phyloP scores from a whole-genome alignment of 2,113 vertebrate species.

The Forbesichthys papilliferus region DNA sequence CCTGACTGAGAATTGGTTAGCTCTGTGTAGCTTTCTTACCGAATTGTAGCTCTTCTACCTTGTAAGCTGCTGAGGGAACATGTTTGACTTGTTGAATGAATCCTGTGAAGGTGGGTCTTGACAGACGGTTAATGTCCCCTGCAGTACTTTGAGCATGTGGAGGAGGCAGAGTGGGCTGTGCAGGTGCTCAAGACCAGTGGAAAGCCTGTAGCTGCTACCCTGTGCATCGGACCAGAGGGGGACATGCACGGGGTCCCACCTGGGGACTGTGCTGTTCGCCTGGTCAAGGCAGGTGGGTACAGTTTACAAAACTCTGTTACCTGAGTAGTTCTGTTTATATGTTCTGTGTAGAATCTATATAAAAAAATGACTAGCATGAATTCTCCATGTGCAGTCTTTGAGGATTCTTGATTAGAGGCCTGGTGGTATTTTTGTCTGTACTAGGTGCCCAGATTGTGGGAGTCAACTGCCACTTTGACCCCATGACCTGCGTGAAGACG shows the following conservation, averaged over 20 bases:
- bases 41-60: too few relatives aligned
- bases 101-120: neutral
- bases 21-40: too few relatives aligned
- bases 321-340: neutral
- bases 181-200: slow-evolving; percentile 88
- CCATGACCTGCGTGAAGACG: slow-evolving; percentile 82
- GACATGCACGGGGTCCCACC: slow-evolving; percentile 88
- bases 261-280: slow-evolving; percentile 87
- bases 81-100: neutral
- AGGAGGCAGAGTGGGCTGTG: slow-evolving; percentile 96
- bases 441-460: slow-evolving; percentile 92
- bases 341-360: neutral
- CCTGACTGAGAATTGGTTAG: too few relatives aligned
- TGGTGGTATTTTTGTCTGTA: neutral
- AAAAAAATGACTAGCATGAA: neutral
- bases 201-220: slow-evolving; percentile 86
- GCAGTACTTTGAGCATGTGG: slow-evolving; percentile 98
- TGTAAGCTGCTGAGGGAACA: too few relatives aligned
- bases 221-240: slow-evolving; percentile 95
- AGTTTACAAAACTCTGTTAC: neutral
- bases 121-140: slow-evolving; percentile 10
- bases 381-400: neutral
- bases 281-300: slow-evolving; percentile 89
- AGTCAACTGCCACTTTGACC: slow-evolving; percentile 97
- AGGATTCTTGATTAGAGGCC: slow-evolving; percentile 1